Evolutionary conservation across 2,888 invertebrate species (phyloP).

Genomic region (Patella depressa): DNA sequence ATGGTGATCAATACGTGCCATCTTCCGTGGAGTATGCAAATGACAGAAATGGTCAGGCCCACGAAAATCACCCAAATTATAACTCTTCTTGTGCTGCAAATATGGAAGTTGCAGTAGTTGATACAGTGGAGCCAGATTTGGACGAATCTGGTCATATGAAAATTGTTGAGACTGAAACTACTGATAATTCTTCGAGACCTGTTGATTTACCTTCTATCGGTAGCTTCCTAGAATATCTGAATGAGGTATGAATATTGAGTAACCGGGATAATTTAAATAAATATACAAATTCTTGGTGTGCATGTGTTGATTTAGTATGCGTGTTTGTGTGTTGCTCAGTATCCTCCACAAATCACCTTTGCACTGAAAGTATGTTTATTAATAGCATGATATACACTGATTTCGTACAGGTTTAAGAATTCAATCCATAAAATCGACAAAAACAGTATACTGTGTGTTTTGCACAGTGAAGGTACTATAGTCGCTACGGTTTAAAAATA

Average conservation of each 20-base stretch:
- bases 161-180: constrained; percentile 41
- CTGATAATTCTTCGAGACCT: constrained; percentile 20
- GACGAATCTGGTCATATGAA: constrained; percentile 48
- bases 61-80: neutral
- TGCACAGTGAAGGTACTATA: no score
- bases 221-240: constrained; percentile 54
- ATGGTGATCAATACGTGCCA: neutral
- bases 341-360: no score
- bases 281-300: no score
- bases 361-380: no score
- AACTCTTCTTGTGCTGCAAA: neutral
- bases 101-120: neutral
- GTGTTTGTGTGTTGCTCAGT: no score
- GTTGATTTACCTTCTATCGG: constrained; percentile 51
- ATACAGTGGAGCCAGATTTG: constrained; percentile 31
- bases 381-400: no score
- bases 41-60: neutral
- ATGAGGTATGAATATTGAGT: constrained; percentile 33
- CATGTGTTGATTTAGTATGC: no score
- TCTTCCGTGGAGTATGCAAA: neutral
- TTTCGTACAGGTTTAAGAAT: no score
- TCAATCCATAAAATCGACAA: no score
- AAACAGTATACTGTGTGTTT: no score
- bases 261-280: neutral
- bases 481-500: no score